A percentile compares a stretch with the other conserved stretches of the same genome.
Evolutionary conservation across 2,797 vertebrate species (phyloP).

Genomic region (Chaetodon trifasciatus): DNA sequence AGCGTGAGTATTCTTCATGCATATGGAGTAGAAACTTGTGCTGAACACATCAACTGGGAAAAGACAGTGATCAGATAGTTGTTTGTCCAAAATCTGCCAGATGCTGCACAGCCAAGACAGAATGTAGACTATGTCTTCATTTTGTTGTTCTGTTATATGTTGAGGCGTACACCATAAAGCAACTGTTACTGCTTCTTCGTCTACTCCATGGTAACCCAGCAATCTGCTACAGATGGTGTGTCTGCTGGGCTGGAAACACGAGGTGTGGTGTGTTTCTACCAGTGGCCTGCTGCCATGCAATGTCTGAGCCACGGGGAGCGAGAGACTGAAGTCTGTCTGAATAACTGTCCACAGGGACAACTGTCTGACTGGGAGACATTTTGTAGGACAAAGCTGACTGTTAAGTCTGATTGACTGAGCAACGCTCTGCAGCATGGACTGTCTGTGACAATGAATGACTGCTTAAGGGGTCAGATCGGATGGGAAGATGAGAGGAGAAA

Average conservation of each 20-base stretch:
- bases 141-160: slow-evolving; percentile 8
- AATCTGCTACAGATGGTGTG: slow-evolving; percentile 66
- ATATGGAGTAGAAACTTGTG: neutral
- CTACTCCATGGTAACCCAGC: slow-evolving; percentile 27
- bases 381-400: slow-evolving; percentile 17
- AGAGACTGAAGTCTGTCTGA: slow-evolving; percentile 45
- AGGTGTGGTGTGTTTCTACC: slow-evolving; percentile 55
- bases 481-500: slow-evolving; percentile 2
- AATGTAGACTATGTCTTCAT: slow-evolving; percentile 22
- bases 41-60: neutral
- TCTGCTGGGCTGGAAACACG: slow-evolving; percentile 63
- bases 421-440: slow-evolving; percentile 17
- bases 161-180: slow-evolving; percentile 28
- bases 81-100: slow-evolving; percentile 5
- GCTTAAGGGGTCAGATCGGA: slow-evolving; percentile 2
- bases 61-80: neutral
- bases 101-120: slow-evolving; percentile 16
- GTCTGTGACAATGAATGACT: slow-evolving; percentile 7
- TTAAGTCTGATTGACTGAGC: slow-evolving; percentile 38
- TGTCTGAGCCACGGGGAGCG: slow-evolving; percentile 35
- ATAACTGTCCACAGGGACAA: slow-evolving; percentile 51
- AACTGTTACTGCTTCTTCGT: slow-evolving; percentile 39
- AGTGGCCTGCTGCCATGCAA: slow-evolving; percentile 60
- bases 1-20: neutral
- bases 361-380: slow-evolving; percentile 30